phyloP scores from a whole-genome alignment of 2,113 vertebrate genomes.

The Alligator mississippiensis region DNA sequence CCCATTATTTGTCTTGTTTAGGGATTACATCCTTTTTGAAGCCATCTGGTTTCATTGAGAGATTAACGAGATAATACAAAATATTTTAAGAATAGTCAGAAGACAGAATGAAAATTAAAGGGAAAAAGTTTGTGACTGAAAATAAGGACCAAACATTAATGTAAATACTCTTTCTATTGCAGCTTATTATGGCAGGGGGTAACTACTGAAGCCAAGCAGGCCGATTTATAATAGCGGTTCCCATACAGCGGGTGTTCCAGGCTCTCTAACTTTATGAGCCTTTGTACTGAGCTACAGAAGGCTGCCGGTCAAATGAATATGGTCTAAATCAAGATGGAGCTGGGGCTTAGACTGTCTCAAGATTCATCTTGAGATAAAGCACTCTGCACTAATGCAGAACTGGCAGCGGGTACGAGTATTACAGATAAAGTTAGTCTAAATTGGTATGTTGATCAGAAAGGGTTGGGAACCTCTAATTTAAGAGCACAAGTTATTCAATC shows the following conservation, averaged over 20 bases:
- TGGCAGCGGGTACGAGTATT: fast-evolving
- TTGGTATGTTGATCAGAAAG: background rate
- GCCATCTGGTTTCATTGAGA: slow-evolving; percentile 16
- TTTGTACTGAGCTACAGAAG: background rate
- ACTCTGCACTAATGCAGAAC: fast-evolving
- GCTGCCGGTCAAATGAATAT: background rate
- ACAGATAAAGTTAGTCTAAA: background rate
- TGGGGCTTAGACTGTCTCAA: background rate
- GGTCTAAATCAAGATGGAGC: background rate
- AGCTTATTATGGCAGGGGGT: background rate
- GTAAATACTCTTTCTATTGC: background rate
- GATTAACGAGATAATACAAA: background rate
- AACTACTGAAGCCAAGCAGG: background rate
- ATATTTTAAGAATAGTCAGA: background rate
- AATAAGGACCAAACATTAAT: background rate
- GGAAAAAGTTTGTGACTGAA: background rate
- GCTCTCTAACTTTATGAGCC: background rate
- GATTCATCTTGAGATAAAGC: background rate
- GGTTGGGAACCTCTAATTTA: background rate
- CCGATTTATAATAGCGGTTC: background rate
- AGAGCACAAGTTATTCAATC: background rate
- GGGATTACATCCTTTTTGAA: slow-evolving; percentile 25
- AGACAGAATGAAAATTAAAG: background rate
- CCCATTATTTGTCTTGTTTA: background rate
- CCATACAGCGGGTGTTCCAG: background rate